Percentiles rank a stretch among this genome's conserved stretches.
These are phyloP conservation scores for Bombus vancouverensis DNA, from an alignment of 1,140 invertebrate genomes.

Conservation along the genomic window DNA sequence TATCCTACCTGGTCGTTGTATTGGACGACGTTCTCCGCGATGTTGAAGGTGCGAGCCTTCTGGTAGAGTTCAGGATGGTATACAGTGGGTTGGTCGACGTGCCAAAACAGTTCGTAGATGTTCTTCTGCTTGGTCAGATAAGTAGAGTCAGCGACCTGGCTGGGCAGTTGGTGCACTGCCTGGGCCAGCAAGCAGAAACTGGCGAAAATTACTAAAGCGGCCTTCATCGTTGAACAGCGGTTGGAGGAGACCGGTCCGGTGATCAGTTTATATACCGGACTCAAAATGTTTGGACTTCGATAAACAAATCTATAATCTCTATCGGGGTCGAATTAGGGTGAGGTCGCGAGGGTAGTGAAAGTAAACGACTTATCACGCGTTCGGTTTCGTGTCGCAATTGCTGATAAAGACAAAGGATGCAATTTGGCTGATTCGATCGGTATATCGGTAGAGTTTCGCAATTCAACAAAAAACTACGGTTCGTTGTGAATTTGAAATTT, in stretches of 20 bases:
- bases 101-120: slow-evolving; percentile 85
- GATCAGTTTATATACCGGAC: slow-evolving; percentile 47
- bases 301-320: slow-evolving; percentile 20
- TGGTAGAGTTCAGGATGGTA: slow-evolving; percentile 79
- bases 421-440: background rate
- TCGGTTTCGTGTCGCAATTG: background rate
- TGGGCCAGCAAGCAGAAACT: slow-evolving; percentile 49
- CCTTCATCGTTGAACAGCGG: slow-evolving; percentile 49
- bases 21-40: slow-evolving; percentile 81
- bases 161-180: slow-evolving; percentile 73
- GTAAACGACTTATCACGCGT: background rate
- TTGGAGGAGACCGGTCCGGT: background rate
- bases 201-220: slow-evolving; percentile 56
- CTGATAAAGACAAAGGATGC: background rate
- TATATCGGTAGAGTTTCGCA: background rate
- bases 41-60: slow-evolving; percentile 82
- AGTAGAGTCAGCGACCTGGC: slow-evolving; percentile 82
- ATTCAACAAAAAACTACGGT: background rate
- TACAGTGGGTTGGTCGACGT: slow-evolving; percentile 84
- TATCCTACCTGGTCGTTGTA: slow-evolving; percentile 74
- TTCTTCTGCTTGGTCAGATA: slow-evolving; percentile 83
- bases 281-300: background rate
- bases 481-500: background rate
- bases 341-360: slow-evolving; percentile 23
- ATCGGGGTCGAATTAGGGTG: slow-evolving; percentile 15